Conservation (phyloP, 2,888 invertebrate species). For the Chloroclystis v-ata region DNA sequence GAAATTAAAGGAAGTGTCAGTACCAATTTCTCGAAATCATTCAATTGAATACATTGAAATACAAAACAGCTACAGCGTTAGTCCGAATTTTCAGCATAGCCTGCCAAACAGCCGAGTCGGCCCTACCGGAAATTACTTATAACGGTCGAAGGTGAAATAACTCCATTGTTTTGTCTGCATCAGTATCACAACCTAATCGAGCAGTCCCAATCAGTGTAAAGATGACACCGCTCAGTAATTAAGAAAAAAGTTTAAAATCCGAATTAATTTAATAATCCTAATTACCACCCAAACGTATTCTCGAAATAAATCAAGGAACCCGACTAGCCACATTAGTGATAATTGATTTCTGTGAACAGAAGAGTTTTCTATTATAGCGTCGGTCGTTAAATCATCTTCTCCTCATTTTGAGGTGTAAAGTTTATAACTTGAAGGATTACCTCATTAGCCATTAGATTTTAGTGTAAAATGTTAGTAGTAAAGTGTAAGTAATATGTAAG, state of each 20-base stretch:
- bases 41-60: no score
- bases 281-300: slow-evolving; percentile 48
- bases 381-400: slow-evolving; percentile 43
- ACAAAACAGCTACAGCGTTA: no score
- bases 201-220: slow-evolving; percentile 4
- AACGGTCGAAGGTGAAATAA: neutral
- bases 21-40: no score
- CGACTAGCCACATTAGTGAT: slow-evolving; percentile 52
- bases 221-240: slow-evolving; percentile 29
- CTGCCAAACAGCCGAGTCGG: neutral
- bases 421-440: slow-evolving; percentile 3
- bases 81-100: no score
- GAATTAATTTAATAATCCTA: slow-evolving; percentile 61
- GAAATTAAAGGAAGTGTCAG: no score
- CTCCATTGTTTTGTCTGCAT: neutral
- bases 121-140: neutral
- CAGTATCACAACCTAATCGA: neutral
- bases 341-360: slow-evolving; percentile 59
- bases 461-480: no score
- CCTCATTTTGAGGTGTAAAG: slow-evolving; percentile 23
- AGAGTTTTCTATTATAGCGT: slow-evolving; percentile 41
- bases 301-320: slow-evolving; percentile 55
- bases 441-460: no score
- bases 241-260: slow-evolving; percentile 34
- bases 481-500: no score